Base-by-base conservation (phyloP, 2,888 invertebrate genomes). In the Mythimna loreyi region DNA sequence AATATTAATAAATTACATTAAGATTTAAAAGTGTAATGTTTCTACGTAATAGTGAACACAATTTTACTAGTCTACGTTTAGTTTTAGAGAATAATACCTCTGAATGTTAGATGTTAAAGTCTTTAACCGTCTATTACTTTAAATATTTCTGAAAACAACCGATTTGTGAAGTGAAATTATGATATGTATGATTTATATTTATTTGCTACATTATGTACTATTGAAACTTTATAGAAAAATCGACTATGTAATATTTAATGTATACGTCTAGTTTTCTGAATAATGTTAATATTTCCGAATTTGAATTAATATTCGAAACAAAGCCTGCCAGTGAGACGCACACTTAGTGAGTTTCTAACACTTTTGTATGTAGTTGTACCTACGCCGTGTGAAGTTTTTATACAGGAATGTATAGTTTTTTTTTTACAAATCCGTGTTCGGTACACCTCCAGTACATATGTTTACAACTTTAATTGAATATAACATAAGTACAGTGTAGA, bases 41-140 rank as follows among this genome's bases (percentile, higher is more conserved):
- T 82, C 64, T 83, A 80, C 80, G 79, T 85, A 86, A 88, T 89
- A 91, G 89, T 86, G 90, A 92, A 92, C 91, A 93, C 90, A 92
- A 90, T 90, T 88, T 89, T 88, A 92, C 94, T 94, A 95, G 94
- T 95, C 94, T 93, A 91, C 81, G 85, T 87, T 81, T 92, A 92
- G 90, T 87, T 87, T 81, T 75, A 85, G 75, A 81, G 80, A 89
- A 87, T 88, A 87, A 92, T 94, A 94, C 94, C 94, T 94, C 94
- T 92, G 90, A 85, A 88, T 86, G 84, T 85, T 90, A 90, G 87
- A 83, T 78, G 75, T 85, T 82, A 75, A 75, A 74, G 69, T 67
- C 72, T 80, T 74, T 80, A 80, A 81, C 67, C 70, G 75, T 75
- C 68, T 68, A 70, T 62, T 67, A 67, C 28, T 67, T 78, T 78